Evolutionary conservation across 2,113 vertebrate species (phyloP).

Genomic region (Apeltes quadracus): DNA sequence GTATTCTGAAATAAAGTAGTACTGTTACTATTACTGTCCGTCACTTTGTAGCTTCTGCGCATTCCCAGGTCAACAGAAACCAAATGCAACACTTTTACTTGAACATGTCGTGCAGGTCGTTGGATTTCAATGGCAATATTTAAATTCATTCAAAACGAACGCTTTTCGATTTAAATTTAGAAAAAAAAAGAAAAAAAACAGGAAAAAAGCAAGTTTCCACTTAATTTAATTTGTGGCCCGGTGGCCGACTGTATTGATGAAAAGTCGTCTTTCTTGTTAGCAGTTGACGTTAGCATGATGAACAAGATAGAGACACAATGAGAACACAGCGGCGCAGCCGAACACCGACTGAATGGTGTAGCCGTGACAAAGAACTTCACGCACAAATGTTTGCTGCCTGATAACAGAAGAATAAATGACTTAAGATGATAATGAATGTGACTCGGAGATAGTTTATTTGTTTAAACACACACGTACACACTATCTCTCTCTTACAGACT

Average conservation of each 20-base stretch:
- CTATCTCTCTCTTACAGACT: slow-evolving; percentile 63
- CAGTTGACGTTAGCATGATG: slow-evolving; percentile 69
- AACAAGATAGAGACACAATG: slow-evolving; percentile 71
- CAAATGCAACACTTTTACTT: neutral
- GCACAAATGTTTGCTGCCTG: slow-evolving; percentile 71
- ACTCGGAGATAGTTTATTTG: slow-evolving; percentile 72
- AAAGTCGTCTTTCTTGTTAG: slow-evolving; percentile 56
- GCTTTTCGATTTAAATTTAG: neutral
- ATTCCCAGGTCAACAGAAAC: neutral
- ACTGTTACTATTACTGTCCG: neutral
- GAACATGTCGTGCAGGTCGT: neutral
- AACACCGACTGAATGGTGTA: slow-evolving; percentile 39
- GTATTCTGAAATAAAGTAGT: neutral
- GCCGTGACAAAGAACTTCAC: slow-evolving; percentile 53
- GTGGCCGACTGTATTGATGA: slow-evolving; percentile 55
- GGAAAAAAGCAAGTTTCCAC: neutral
- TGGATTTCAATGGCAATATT: neutral
- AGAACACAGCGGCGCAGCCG: slow-evolving; percentile 26
- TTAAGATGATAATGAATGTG: slow-evolving; percentile 69
- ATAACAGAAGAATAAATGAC: slow-evolving; percentile 71
- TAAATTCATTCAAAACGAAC: neutral
- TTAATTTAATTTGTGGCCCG: slow-evolving; percentile 62
- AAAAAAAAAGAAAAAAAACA: neutral
- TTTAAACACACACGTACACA: slow-evolving; percentile 56
- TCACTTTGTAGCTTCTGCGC: neutral